Conservation (phyloP, 2,797 vertebrate genomes). For the Mallotus villosus region DNA sequence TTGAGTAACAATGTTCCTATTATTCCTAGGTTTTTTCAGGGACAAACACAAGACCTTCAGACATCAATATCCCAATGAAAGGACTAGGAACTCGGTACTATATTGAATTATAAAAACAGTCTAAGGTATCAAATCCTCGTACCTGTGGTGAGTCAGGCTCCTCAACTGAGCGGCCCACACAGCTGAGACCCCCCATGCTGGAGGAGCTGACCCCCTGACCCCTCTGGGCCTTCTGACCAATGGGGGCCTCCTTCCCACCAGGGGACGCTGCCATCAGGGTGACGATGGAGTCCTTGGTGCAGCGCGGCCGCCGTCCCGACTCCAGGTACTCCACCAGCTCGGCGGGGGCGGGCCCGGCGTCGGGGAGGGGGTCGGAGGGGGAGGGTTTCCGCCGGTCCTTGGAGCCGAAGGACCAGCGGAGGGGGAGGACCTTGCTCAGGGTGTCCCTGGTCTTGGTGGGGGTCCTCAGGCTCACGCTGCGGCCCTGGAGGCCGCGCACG, state of each 20-base stretch:
- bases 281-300: constrained; percentile 81
- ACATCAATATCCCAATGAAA: no score
- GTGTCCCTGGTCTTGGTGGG: constrained; percentile 71
- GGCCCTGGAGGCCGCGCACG: constrained; percentile 74
- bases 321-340: constrained; percentile 88
- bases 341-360: constrained; percentile 54
- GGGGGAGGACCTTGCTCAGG: constrained; percentile 74
- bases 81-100: no score
- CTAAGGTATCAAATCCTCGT: neutral
- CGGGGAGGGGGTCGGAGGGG: constrained; percentile 35
- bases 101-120: no score
- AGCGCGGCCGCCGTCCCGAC: constrained; percentile 83
- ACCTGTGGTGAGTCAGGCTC: constrained; percentile 26
- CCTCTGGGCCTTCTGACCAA: neutral
- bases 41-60: no score
- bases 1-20: no score
- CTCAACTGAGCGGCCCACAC: constrained; percentile 35
- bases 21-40: no score
- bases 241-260: constrained; percentile 40
- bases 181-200: constrained; percentile 54
- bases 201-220: constrained; percentile 28
- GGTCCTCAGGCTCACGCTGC: constrained; percentile 83
- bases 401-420: constrained; percentile 83
- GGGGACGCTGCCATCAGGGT: constrained; percentile 65
- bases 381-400: constrained; percentile 71